phyloP scores from a whole-genome alignment of 2,888 invertebrate species.

The Caenorhabditis virilis region DNA sequence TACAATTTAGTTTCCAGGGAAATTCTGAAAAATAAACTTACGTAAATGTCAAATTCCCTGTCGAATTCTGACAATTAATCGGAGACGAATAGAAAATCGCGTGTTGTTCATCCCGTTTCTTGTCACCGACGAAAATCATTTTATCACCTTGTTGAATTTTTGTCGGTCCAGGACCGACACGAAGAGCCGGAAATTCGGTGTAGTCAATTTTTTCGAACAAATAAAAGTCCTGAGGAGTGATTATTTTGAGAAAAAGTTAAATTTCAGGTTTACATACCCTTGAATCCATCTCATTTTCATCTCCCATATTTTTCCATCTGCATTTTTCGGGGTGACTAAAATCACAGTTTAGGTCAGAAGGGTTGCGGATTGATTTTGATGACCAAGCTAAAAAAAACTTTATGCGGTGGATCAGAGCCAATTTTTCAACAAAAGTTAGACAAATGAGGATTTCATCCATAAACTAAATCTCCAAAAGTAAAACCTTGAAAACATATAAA shows the following conservation, averaged over 20 bases:
- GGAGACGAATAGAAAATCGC: conserved; percentile 63
- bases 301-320: conserved; percentile 62
- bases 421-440: neutral
- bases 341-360: conserved; percentile 63
- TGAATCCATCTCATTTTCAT: conserved; percentile 32
- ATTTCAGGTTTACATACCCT: conserved; percentile 9
- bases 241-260: conserved; percentile 36
- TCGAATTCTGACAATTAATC: conserved; percentile 65
- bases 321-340: conserved; percentile 59
- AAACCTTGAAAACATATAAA: no score
- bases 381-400: conserved; percentile 23
- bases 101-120: conserved; percentile 59
- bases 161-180: conserved; percentile 65
- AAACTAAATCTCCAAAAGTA: no score
- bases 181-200: conserved; percentile 64
- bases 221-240: conserved; percentile 56
- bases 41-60: conserved; percentile 66
- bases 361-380: conserved; percentile 52
- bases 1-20: no score
- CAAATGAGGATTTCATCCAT: no score
- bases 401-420: neutral
- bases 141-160: conserved; percentile 60
- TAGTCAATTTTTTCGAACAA: conserved; percentile 65
- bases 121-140: conserved; percentile 54
- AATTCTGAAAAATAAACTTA: conserved; percentile 40